Base-by-base conservation (phyloP, 2,113 vertebrate genomes). In the Glaucidium brasilianum region DNA sequence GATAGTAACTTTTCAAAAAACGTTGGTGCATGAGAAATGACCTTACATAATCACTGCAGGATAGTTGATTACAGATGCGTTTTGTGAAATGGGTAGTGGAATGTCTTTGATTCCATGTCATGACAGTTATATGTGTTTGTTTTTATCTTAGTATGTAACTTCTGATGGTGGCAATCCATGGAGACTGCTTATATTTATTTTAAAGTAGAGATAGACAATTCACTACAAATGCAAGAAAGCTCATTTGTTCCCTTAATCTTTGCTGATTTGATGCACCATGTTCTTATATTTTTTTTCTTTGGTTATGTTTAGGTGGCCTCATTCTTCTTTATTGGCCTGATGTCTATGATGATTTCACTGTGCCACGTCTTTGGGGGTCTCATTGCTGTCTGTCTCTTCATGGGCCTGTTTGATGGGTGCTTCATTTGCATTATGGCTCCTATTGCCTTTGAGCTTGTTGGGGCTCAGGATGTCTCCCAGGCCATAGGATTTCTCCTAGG, bases 381-480 rank as follows among this genome's bases (percentile, higher is more conserved):
- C 52, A 98, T 99, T 4, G 99, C 98, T 5, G 99, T 99, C 63
- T 99, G 99, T 89, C 98, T 99, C 88, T 97, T 99, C 80, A 99
- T 99, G 99, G 99, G 99, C 16, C 96, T 99, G 72, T 99, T 99
- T 73, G 99, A 99, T 7, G 99, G 99, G 77, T 99, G 99, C 97
- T 99, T 99, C 97, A 99, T 99, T 97, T 99, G 99, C 89, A 99
- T 99, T 92, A 99, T 99, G 99, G 99, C 99, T 30, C 99, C 99
- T 23, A 99, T 99, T 69, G 99, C 99, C 94, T 99, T 99, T 23
- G 99, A 99, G 95, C 98, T 99, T 50, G 99, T 99, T 16, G 99
- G 99, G 13, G 63, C 98, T 41, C 95, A 98, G 29, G 97, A 99
- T 43, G 99, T 99, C 74, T 99, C 99, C 29, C 99, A 99, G 95